Percentiles rank a stretch among this genome's conserved stretches.
Conservation (phyloP, 2,797 vertebrate species). For the Phylloscopus collybita region DNA sequence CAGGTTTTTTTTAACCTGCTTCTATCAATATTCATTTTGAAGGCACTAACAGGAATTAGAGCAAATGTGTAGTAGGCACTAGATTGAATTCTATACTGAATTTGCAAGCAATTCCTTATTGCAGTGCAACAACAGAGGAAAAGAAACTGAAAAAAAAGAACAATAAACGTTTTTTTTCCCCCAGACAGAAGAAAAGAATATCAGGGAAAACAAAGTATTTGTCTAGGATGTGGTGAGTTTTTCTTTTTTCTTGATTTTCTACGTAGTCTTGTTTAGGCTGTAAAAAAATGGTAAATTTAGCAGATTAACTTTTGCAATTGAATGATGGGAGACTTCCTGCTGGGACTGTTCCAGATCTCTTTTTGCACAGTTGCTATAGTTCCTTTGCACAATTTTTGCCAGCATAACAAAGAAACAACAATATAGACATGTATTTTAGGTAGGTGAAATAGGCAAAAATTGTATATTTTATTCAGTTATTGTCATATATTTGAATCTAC, state of each 20-base stretch:
- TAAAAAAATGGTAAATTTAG: conserved; percentile 25
- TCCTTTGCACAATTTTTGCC: not conserved
- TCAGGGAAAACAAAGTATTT: not conserved
- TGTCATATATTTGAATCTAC: not conserved
- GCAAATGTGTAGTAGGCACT: not conserved
- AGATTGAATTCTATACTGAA: not conserved
- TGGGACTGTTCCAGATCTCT: not conserved
- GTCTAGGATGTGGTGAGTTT: not conserved
- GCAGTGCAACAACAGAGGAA: accelerated
- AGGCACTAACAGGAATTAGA: not conserved
- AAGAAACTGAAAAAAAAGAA: not conserved
- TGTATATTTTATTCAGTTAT: not conserved
- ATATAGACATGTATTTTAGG: not conserved
- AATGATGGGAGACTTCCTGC: not conserved
- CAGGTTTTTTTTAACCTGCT: not conserved
- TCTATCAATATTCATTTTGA: not conserved
- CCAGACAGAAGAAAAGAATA: not conserved
- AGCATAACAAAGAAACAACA: not conserved
- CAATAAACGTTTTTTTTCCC: not conserved
- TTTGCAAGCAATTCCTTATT: not conserved
- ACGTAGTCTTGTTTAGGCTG: not conserved
- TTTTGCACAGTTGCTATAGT: not conserved
- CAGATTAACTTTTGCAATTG: conserved; percentile 6
- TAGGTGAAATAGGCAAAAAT: not conserved
- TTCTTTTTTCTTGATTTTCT: conserved; percentile 3